Evolutionary conservation across 2,888 invertebrate genomes (phyloP).

Genomic region (Metalampra italica): DNA sequence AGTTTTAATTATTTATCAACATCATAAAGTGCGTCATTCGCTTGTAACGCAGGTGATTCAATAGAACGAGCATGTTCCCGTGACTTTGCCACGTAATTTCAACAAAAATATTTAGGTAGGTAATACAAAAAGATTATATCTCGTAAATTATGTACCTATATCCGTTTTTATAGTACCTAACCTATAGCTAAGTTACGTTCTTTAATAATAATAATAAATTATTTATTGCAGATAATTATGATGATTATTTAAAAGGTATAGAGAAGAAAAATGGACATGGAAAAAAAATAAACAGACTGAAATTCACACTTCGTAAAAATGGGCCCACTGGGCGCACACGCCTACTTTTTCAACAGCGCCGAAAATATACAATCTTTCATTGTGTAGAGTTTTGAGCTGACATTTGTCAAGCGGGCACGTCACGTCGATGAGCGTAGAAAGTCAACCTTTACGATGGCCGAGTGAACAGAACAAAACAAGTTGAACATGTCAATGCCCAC

Average conservation of each 20-base stretch:
- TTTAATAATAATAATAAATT: no score
- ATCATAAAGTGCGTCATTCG: background rate
- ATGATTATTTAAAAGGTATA: no score
- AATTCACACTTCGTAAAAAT: background rate
- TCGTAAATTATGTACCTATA: no score
- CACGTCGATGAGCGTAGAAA: constrained; percentile 71
- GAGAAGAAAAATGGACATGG: no score
- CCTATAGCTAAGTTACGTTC: no score
- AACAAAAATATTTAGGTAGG: background rate
- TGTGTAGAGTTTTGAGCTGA: constrained; percentile 41
- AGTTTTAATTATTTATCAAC: constrained; percentile 4
- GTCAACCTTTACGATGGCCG: constrained; percentile 69
- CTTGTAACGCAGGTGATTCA: background rate
- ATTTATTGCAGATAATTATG: no score
- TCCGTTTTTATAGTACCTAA: no score
- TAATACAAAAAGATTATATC: no score
- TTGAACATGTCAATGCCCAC: constrained; percentile 77
- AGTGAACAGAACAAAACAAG: constrained; percentile 74
- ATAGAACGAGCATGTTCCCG: background rate
- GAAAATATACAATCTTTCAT: constrained; percentile 17
- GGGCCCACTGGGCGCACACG: no score
- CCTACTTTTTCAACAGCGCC: constrained; percentile 2
- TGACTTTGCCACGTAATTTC: no score
- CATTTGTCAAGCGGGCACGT: constrained; percentile 61
- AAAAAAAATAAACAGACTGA: background rate